Conservation (phyloP, 2,113 vertebrate species). For the Oceanites oceanicus region DNA sequence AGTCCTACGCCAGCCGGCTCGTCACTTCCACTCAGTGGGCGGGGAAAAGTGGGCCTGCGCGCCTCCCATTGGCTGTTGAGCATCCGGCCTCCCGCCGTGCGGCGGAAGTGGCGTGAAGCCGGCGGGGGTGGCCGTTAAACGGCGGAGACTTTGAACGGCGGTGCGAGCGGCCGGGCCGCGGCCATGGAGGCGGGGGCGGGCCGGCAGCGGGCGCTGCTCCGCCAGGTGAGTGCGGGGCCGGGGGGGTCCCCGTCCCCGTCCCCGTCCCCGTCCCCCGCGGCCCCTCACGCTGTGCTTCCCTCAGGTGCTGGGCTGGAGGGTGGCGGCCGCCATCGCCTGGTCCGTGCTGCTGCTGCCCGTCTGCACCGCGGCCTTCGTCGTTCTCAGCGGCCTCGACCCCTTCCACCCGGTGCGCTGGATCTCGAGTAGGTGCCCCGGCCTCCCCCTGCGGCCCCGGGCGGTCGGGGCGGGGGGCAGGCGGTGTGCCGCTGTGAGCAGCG, state of each 20-base stretch:
- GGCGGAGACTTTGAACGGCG: constrained; percentile 48
- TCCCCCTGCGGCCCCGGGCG: background rate
- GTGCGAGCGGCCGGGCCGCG: background rate
- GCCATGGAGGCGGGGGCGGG: background rate
- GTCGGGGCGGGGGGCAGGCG: background rate
- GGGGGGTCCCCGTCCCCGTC: too few relatives aligned
- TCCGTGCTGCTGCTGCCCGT: constrained; percentile 85
- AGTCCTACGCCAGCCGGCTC: accelerated
- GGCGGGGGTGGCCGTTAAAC: background rate
- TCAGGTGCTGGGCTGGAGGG: constrained; percentile 92
- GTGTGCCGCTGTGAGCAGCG: background rate
- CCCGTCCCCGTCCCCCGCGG: too few relatives aligned
- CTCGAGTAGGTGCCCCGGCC: constrained; percentile 73
- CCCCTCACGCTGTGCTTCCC: background rate
- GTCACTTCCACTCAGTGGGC: background rate
- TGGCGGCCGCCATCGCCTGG: constrained; percentile 84
- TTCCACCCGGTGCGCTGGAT: constrained; percentile 87
- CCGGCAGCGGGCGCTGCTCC: constrained; percentile 24
- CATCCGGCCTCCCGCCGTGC: background rate
- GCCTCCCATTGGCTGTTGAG: background rate
- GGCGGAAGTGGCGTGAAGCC: background rate
- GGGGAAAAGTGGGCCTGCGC: accelerated
- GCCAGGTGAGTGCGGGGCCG: background rate
- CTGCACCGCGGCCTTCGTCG: constrained; percentile 79
- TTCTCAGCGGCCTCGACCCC: constrained; percentile 80